phyloP scores from a whole-genome alignment of 2,888 invertebrate species.

The Drosophila ustulata region DNA sequence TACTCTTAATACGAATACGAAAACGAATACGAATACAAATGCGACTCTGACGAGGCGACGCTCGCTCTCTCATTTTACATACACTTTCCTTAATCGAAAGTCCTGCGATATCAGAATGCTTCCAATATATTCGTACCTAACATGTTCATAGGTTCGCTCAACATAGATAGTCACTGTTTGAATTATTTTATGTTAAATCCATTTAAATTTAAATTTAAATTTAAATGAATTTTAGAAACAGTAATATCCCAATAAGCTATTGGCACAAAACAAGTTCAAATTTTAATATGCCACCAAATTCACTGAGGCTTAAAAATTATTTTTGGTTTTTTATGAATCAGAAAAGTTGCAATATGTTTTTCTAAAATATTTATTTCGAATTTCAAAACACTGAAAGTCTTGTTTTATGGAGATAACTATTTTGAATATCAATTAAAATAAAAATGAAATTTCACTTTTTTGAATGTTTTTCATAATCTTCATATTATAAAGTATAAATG shows the following conservation, averaged over 20 bases:
- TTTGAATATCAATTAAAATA: background rate
- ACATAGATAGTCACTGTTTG: no score
- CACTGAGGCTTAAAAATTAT: background rate
- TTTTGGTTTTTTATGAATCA: background rate
- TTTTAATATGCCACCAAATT: no score
- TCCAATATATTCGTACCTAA: no score
- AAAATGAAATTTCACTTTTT: background rate
- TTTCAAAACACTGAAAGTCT: background rate
- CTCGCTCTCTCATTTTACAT: conserved; percentile 48
- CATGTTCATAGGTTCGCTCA: no score
- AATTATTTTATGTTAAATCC: no score
- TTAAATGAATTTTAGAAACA: no score
- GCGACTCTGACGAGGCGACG: conserved; percentile 41
- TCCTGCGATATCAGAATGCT: conserved; percentile 1
- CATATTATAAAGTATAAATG: no score
- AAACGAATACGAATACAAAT: conserved; percentile 33
- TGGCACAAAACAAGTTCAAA: no score
- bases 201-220: no score
- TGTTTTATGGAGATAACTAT: no score
- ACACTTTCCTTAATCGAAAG: conserved; percentile 34
- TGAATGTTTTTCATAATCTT: no score
- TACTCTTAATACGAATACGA: conserved; percentile 21
- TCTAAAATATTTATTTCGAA: background rate
- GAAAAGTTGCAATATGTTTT: background rate
- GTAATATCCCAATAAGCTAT: no score